phyloP scores from a whole-genome alignment of 2,888 invertebrate genomes.

The Rhaphigaster nebulosa region DNA sequence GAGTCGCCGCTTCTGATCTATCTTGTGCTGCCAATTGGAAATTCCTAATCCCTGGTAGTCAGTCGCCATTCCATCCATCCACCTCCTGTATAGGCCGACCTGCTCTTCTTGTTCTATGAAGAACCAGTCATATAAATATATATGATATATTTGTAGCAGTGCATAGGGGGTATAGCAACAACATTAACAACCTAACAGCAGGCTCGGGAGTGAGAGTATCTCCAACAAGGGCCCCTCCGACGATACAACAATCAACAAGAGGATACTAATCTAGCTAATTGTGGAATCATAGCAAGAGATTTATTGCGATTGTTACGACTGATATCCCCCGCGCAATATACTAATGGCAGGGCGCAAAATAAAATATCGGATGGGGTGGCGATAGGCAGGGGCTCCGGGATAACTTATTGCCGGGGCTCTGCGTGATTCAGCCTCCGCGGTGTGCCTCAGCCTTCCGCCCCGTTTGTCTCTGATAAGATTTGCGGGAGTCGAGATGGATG shows the following conservation, averaged over 20 bases:
- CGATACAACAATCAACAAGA: neutral
- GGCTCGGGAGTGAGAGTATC: too few species aligned
- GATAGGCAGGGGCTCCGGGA: neutral
- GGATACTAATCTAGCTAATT: conserved; percentile 16
- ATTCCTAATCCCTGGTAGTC: too few species aligned
- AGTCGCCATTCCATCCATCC: too few species aligned
- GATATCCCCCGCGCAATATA: neutral
- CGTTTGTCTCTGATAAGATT: conserved; percentile 17
- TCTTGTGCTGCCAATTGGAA: too few species aligned
- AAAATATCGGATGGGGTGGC: neutral
- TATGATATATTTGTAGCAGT: too few species aligned
- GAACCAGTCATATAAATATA: too few species aligned
- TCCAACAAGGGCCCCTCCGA: neutral
- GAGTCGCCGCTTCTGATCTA: too few species aligned
- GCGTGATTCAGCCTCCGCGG: neutral
- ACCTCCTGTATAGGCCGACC: too few species aligned
- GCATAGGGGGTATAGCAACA: too few species aligned
- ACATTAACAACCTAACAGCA: too few species aligned
- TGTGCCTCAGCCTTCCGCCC: neutral
- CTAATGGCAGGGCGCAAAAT: conserved; percentile 9
- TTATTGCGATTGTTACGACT: neutral
- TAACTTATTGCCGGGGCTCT: neutral
- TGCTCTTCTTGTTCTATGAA: too few species aligned
- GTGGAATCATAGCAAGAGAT: conserved; percentile 9
- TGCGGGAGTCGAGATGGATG: neutral